These are phyloP conservation scores for Dermochelys coriacea DNA, from an alignment of 2,797 vertebrate genomes.

Conservation along the genomic window DNA sequence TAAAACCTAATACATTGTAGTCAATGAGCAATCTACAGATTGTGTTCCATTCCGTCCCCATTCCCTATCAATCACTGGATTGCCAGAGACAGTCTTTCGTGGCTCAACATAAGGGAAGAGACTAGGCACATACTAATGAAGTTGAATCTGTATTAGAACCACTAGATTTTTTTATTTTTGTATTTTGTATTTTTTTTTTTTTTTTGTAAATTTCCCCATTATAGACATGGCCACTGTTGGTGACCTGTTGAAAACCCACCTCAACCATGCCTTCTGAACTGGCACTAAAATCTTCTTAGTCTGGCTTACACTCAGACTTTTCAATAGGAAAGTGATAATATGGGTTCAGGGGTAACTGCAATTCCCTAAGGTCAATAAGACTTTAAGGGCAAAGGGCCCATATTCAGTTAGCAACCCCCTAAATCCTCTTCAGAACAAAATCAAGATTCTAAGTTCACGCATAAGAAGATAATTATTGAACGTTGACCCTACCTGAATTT, in stretches of 20 bases:
- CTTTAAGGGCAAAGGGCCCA: not conserved
- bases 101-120: not conserved
- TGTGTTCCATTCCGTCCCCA: not conserved
- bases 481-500: not conserved
- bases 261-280: not conserved
- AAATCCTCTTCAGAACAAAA: not conserved
- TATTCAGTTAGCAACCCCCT: not conserved
- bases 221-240: not conserved
- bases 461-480: not conserved
- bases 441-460: not conserved
- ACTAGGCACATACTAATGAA: not conserved
- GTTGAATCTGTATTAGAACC: not conserved
- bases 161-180: not conserved
- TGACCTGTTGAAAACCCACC: not conserved
- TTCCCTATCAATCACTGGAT: not conserved
- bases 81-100: not conserved
- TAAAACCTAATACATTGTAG: not conserved
- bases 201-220: not conserved
- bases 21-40: not conserved
- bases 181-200: not conserved
- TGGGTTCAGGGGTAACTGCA: not conserved
- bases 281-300: not conserved
- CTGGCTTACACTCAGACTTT: not conserved
- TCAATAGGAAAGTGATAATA: not conserved
- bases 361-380: not conserved